Conservation (phyloP, 2,113 vertebrate species). For the Austrofundulus limnaeus region DNA sequence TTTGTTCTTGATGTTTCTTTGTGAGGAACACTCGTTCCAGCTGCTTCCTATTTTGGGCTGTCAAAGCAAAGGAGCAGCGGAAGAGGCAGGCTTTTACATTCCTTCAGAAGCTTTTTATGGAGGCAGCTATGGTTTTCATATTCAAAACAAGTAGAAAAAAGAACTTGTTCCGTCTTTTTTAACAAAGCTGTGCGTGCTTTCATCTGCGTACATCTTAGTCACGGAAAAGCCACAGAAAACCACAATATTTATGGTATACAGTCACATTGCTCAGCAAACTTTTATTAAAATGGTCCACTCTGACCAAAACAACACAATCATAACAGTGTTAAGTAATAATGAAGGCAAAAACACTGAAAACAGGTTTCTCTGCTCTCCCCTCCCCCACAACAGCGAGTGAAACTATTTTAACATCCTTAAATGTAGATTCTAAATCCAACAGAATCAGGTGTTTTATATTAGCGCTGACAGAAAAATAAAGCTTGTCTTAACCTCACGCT, state of each 20-base stretch:
- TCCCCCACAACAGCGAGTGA: conserved; percentile 45
- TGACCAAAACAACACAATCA: background rate
- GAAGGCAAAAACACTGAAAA: conserved; percentile 42
- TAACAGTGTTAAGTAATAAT: background rate
- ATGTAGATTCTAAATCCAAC: conserved; percentile 63
- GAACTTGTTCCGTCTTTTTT: conserved; percentile 34
- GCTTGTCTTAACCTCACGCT: conserved; percentile 52
- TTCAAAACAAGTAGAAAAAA: conserved; percentile 33
- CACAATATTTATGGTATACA: conserved; percentile 20
- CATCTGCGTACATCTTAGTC: conserved; percentile 18
- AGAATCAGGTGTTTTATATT: conserved; percentile 56
- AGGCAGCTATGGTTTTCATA: conserved; percentile 33
- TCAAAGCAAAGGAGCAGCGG: conserved; percentile 57
- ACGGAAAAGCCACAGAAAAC: conserved; percentile 21
- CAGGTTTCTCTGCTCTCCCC: conserved; percentile 5
- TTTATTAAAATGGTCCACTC: background rate
- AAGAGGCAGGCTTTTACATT: conserved; percentile 41
- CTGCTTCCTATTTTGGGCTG: conserved; percentile 57
- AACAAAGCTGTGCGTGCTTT: conserved; percentile 21
- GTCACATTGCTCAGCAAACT: conserved; percentile 39
- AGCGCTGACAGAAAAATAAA: conserved; percentile 55
- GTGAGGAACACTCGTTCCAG: conserved; percentile 28
- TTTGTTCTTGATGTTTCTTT: conserved; percentile 46
- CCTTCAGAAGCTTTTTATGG: conserved; percentile 49
- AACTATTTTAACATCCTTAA: conserved; percentile 63